Conservation (phyloP, 2,888 invertebrate genomes). For the Xestia ashworthii region DNA sequence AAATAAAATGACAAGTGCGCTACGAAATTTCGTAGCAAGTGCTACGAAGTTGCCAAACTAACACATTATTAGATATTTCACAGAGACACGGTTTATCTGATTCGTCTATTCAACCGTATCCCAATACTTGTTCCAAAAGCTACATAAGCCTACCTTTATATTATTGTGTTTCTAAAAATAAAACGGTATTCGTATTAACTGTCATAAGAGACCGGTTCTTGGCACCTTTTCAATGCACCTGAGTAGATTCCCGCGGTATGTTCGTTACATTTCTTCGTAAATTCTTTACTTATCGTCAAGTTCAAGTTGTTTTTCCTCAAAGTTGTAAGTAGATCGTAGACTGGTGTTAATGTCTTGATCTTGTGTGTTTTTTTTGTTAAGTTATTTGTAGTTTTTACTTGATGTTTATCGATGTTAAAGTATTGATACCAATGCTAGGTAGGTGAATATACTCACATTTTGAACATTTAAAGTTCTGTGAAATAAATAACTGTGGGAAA, state of each 20-base stretch:
- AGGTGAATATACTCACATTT: constrained; percentile 1
- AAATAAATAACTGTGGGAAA: constrained; percentile 31
- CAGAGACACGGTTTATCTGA: neutral
- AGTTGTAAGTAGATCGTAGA: constrained; percentile 53
- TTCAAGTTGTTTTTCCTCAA: constrained; percentile 61
- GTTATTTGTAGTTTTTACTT: constrained; percentile 14
- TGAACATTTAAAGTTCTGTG: neutral
- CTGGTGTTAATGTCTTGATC: constrained; percentile 51
- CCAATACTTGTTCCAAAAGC: constrained; percentile 40
- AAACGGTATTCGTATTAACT: constrained; percentile 76
- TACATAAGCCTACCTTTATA: constrained; percentile 66
- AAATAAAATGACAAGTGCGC: neutral
- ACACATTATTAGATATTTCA: neutral
- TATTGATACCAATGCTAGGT: neutral
- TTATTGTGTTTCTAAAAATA: constrained; percentile 73
- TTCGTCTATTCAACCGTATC: constrained; percentile 7
- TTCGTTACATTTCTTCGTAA: constrained; percentile 70
- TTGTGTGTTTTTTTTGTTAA: neutral
- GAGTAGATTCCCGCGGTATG: constrained; percentile 68
- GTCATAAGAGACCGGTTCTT: constrained; percentile 75
- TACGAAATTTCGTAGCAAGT: constrained; percentile 43
- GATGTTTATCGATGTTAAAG: constrained; percentile 21
- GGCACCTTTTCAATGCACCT: constrained; percentile 73
- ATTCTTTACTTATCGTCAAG: constrained; percentile 67
- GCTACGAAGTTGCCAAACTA: constrained; percentile 31